phyloP scores from a whole-genome alignment of 1,140 invertebrate genomes.

The Phenacoccus solenopsis region DNA sequence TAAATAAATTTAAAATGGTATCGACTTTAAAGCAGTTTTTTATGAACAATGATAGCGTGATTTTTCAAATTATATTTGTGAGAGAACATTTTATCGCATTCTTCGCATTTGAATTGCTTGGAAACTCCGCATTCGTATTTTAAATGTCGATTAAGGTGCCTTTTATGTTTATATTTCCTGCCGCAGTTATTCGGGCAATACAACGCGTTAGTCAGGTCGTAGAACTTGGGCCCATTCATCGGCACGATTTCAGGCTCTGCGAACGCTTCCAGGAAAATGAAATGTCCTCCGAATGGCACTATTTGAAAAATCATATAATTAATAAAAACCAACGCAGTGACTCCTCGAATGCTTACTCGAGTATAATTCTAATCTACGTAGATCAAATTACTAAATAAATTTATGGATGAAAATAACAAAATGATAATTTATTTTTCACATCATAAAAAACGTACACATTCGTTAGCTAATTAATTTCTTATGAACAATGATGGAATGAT shows the following conservation, averaged over 20 bases:
- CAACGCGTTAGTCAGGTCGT: background rate
- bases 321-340: background rate
- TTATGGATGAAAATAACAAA: background rate
- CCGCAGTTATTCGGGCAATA: constrained; percentile 22
- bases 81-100: constrained; percentile 36
- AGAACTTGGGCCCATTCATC: background rate
- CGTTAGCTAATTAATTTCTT: constrained; percentile 13
- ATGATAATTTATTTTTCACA: background rate
- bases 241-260: background rate
- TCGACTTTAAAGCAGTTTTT: background rate
- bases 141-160: constrained; percentile 40
- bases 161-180: constrained; percentile 27
- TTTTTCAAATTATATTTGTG: constrained; percentile 27
- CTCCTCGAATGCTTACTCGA: too few relatives aligned
- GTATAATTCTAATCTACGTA: too few relatives aligned
- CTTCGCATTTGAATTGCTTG: constrained; percentile 37
- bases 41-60: constrained; percentile 19
- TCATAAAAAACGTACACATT: background rate
- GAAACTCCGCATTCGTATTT: constrained; percentile 40
- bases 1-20: too few relatives aligned
- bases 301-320: background rate
- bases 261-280: background rate
- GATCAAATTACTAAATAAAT: background rate
- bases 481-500: constrained; percentile 11
- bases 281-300: constrained; percentile 5